phyloP scores from a whole-genome alignment of 2,113 vertebrate species.

The Chlamydotis undulata region DNA sequence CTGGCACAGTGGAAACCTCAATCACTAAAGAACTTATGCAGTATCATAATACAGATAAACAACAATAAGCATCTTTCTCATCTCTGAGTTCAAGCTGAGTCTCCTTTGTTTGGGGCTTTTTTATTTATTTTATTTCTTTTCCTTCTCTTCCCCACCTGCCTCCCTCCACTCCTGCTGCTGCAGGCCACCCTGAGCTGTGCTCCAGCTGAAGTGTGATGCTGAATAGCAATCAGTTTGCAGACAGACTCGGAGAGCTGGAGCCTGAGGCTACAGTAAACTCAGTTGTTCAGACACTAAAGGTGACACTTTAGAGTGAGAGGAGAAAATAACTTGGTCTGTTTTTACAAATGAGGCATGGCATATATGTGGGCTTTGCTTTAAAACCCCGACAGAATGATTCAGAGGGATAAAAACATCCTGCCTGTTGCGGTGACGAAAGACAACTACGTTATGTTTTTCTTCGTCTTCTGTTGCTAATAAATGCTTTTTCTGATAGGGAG shows the following conservation, averaged over 20 bases:
- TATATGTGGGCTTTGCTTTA: not conserved
- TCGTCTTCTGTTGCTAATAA: not conserved
- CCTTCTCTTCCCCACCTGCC: accelerated
- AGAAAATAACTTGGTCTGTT: not conserved
- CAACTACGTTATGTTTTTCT: not conserved
- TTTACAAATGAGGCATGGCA: not conserved
- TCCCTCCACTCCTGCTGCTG: not conserved
- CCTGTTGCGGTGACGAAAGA: not conserved
- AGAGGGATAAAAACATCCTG: not conserved
- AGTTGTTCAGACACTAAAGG: not conserved
- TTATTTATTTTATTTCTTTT: not conserved
- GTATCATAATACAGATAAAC: not conserved
- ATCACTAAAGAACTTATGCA: not conserved
- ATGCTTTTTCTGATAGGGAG: not conserved
- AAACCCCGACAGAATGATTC: not conserved
- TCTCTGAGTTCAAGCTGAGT: not conserved
- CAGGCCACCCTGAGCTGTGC: not conserved
- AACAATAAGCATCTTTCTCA: not conserved
- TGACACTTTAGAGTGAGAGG: not conserved
- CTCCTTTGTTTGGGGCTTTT: not conserved
- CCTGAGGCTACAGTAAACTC: not conserved
- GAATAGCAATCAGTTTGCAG: not conserved
- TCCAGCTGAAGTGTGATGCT: not conserved
- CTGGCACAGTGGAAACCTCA: not conserved
- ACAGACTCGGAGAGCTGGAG: not conserved